Evolutionary conservation across 2,888 invertebrate species (phyloP), one percentile per base, ranked within the genome.

Genomic region (Autographa gamma): DNA sequence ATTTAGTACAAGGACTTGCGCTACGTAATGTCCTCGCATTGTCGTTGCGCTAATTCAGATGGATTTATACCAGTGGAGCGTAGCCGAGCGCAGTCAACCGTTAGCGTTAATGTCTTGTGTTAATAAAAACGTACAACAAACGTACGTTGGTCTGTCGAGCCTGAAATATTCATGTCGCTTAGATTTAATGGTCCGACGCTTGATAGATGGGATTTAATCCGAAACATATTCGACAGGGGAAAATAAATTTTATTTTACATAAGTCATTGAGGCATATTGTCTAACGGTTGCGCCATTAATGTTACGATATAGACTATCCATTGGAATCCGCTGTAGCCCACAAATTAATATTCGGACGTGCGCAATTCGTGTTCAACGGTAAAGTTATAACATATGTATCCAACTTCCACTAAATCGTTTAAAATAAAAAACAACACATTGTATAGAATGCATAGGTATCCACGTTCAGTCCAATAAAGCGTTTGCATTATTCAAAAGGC

Each of bases 401-500:
- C 67, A 34, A 68, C 59, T 76, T 74, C 70, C 59, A 79, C 77
- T 67, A 76, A 77, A 82, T 76, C 56, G 67, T 60, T 66, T 71
- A 63, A 84, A 86, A 87, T 86, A 87, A 87, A 86, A 91, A 88
- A 88, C 85, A 87, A 88, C 86, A 87, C 80, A 68, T 69, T 66
- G 71, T 66, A 75, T 71, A 73, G 81, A 83, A 89, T 87, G 85
- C 84, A 85, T 84, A 82, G 73, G 74, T 79, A 75, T 87, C 85
- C 85, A 84, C 89, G 86, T 89, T 88, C 88, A 80, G 83, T 88
- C 86, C 91, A 92, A 93, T 93, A 93, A 92, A 91, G 89, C 88
- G 86, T 91, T 91, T 94, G 91, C 92, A 94, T 95, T 92, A 94
- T 94, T 93, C 93, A 94, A 92, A 92, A 92, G 90, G 88, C 87